A percentile compares a stretch with the other conserved stretches of the same genome.
These are phyloP conservation scores for Thunnus maccoyii DNA, from an alignment of 2,113 vertebrate species.

Conservation along the genomic window DNA sequence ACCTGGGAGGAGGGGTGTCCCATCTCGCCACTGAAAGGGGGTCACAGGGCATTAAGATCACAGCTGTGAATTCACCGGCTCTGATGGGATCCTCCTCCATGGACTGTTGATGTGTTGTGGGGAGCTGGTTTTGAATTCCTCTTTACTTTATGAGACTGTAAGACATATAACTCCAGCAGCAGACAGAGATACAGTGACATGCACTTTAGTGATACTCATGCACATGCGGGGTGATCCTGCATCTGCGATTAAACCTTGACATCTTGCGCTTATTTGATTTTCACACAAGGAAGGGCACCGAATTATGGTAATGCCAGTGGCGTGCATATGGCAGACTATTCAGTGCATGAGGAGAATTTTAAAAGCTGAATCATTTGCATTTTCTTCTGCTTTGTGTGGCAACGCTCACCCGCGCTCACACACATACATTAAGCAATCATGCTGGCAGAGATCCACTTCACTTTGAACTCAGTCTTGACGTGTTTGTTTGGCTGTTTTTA, in stretches of 20 bases:
- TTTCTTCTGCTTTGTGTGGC: constrained; percentile 10
- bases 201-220: not conserved
- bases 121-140: constrained; percentile 35
- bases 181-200: not conserved
- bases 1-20: constrained; percentile 43
- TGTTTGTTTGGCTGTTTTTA: not conserved
- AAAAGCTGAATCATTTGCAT: constrained; percentile 52
- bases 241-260: constrained; percentile 12
- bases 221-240: not conserved
- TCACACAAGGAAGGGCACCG: not conserved
- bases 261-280: constrained; percentile 20
- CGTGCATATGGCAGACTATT: constrained; percentile 7
- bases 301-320: not conserved
- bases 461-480: constrained; percentile 7
- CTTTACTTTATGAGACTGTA: not conserved
- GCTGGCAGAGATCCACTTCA: constrained; percentile 3
- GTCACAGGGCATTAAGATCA: constrained; percentile 49
- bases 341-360: constrained; percentile 38
- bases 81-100: constrained; percentile 34
- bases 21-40: constrained; percentile 13
- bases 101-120: constrained; percentile 16
- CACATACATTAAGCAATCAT: not conserved
- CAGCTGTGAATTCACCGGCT: constrained; percentile 60
- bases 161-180: not conserved
- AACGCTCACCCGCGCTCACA: not conserved